phyloP scores from a whole-genome alignment of 2,888 invertebrate genomes.

The Cremastinae sp. region DNA sequence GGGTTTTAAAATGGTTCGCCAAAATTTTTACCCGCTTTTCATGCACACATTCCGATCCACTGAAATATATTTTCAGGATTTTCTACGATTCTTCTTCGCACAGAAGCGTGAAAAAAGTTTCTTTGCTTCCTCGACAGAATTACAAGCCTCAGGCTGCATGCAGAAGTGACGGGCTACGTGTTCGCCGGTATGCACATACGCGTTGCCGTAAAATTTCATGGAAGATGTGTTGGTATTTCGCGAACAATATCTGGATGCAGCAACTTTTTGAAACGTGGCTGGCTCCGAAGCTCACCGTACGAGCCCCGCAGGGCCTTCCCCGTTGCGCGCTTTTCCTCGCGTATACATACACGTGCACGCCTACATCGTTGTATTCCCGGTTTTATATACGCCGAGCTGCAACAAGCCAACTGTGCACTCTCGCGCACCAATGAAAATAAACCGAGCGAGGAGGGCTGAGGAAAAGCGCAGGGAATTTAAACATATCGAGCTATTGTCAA shows the following conservation, averaged over 20 bases:
- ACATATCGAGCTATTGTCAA: conserved; percentile 34
- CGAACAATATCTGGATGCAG: conserved; percentile 65
- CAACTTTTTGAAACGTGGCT: conserved; percentile 58
- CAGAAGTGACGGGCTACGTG: conserved; percentile 16
- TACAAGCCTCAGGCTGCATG: conserved; percentile 50
- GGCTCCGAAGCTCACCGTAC: conserved; percentile 55
- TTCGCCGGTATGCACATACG: conserved; percentile 23
- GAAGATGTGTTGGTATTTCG: conserved; percentile 43
- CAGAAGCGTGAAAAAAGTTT: conserved; percentile 41
- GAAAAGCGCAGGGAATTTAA: conserved; percentile 48
- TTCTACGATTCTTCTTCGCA: not conserved
- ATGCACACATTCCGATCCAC: too few species aligned
- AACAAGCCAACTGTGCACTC: conserved; percentile 41
- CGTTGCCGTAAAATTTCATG: conserved; percentile 64
- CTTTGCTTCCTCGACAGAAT: conserved; percentile 56
- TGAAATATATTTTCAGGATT: conserved; percentile 1
- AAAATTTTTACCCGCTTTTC: not conserved
- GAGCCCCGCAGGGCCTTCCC: conserved; percentile 62
- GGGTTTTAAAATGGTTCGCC: too few species aligned
- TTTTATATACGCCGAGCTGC: conserved; percentile 11
- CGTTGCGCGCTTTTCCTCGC: conserved; percentile 32
- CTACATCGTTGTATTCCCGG: not conserved
- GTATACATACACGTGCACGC: conserved; percentile 18
- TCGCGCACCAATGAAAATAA: conserved; percentile 34
- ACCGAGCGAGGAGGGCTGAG: not conserved